Percentiles rank a stretch among this genome's conserved stretches.
phyloP scores from a whole-genome alignment of 2,888 invertebrate species.

The Lycophotia porphyrea region DNA sequence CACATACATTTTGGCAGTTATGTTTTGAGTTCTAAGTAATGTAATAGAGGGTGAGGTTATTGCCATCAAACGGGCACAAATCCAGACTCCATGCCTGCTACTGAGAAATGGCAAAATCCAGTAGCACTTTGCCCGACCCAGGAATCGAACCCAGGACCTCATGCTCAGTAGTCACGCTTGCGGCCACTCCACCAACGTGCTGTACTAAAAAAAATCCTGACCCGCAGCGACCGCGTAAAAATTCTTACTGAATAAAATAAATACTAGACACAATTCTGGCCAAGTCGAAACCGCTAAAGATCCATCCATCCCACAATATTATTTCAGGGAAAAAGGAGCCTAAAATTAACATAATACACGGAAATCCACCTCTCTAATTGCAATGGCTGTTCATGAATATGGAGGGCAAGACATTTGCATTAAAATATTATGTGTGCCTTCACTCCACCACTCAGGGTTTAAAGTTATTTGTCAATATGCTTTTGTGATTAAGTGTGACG shows the following conservation, averaged over 20 bases:
- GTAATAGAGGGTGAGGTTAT: too few species aligned
- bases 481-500: constrained; percentile 31
- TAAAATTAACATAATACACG: constrained; percentile 65
- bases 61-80: too few species aligned
- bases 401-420: constrained; percentile 63
- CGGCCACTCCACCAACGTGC: too few species aligned
- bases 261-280: background rate
- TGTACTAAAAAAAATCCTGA: background rate
- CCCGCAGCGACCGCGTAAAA: background rate
- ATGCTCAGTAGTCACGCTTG: too few species aligned
- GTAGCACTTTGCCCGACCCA: too few species aligned
- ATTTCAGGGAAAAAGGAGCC: constrained; percentile 64
- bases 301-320: constrained; percentile 40
- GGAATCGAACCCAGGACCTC: too few species aligned
- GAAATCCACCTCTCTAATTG: constrained; percentile 72
- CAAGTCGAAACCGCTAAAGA: constrained; percentile 32
- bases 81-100: too few species aligned
- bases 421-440: constrained; percentile 53
- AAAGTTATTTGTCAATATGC: constrained; percentile 49
- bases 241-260: constrained; percentile 11
- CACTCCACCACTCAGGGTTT: constrained; percentile 23
- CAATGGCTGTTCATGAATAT: constrained; percentile 68
- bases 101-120: too few species aligned
- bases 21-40: too few species aligned
- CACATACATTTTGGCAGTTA: too few species aligned